A percentile compares a stretch with the other conserved stretches of the same genome.
These are phyloP conservation scores for Lottia gigantea DNA, from an alignment of 2,888 invertebrate genomes.

Conservation along the genomic window DNA sequence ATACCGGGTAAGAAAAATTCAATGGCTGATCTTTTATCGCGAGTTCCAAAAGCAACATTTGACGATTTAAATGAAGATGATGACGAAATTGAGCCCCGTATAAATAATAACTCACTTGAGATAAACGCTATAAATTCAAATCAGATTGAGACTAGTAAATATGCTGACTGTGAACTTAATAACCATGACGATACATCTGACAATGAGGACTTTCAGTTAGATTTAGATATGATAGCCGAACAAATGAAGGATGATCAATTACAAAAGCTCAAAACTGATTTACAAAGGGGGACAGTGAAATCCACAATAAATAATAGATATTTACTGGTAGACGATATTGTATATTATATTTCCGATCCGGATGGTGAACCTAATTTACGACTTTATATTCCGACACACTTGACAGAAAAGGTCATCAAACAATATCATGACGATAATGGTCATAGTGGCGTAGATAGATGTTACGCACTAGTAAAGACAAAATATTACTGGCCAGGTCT, in stretches of 20 bases:
- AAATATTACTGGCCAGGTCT: conserved; percentile 24
- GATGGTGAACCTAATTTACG: conserved; percentile 6
- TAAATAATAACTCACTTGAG: not conserved
- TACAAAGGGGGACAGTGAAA: not conserved
- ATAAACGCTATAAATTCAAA: conserved; percentile 1
- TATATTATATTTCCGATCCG: not conserved
- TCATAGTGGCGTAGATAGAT: conserved; percentile 13
- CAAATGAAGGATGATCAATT: not conserved
- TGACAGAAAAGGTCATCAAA: not conserved
- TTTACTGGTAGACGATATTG: not conserved
- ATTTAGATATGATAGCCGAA: not conserved
- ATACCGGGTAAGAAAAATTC: conserved; percentile 2
- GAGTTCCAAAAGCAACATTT: not conserved
- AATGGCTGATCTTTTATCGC: not conserved
- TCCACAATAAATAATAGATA: not conserved
- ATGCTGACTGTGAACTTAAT: not conserved
- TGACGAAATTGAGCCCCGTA: not conserved
- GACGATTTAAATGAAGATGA: no score
- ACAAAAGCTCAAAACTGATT: not conserved
- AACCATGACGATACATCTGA: not conserved
- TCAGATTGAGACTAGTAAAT: not conserved
- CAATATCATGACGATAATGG: conserved; percentile 15
- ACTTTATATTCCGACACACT: not conserved
- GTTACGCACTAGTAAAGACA: conserved; percentile 10
- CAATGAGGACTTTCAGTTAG: not conserved